A percentile compares a stretch with the other conserved stretches of the same genome.
phyloP scores from a whole-genome alignment of 2,888 invertebrate species.

The Sialis fuliginosa region DNA sequence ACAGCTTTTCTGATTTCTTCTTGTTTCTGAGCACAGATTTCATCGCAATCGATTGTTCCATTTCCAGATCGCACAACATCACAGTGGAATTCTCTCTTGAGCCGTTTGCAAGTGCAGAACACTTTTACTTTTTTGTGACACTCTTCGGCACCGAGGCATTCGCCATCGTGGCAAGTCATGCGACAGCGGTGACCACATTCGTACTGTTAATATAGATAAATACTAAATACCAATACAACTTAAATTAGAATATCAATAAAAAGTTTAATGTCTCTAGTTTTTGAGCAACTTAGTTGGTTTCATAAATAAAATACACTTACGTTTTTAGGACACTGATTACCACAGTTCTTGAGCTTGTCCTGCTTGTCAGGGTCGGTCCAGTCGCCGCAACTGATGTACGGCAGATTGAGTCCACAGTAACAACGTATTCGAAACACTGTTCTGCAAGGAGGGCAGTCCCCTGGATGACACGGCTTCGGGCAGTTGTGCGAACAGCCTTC shows the following conservation, averaged over 20 bases:
- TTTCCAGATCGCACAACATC: conserved; percentile 33
- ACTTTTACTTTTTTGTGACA: conserved; percentile 70
- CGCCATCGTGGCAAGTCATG: conserved; percentile 53
- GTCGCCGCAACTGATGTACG: conserved; percentile 57
- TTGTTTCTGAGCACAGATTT: conserved; percentile 39
- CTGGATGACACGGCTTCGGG: conserved; percentile 49
- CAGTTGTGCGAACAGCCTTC: conserved; percentile 61
- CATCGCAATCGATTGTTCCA: conserved; percentile 40
- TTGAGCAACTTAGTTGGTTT: background rate
- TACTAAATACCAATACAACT: too few relatives aligned
- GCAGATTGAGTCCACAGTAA: conserved; percentile 63
- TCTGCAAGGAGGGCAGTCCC: conserved; percentile 57
- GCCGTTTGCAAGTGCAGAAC: conserved; percentile 57
- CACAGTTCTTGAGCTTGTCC: conserved; percentile 38
- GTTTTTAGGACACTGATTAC: conserved; percentile 71
- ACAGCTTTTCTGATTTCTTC: conserved; percentile 32
- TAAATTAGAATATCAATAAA: background rate
- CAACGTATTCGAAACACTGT: conserved; percentile 52
- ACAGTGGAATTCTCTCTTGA: conserved; percentile 57
- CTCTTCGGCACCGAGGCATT: conserved; percentile 42
- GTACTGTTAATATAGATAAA: conserved; percentile 31
- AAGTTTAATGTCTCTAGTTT: background rate
- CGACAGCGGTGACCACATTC: conserved; percentile 72
- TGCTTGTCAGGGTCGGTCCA: conserved; percentile 32
- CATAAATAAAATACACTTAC: conserved; percentile 26